Evolutionary conservation across 2,797 vertebrate species (phyloP), one percentile per base, ranked within the genome.

Genomic region (Luscinia megarhynchos): DNA sequence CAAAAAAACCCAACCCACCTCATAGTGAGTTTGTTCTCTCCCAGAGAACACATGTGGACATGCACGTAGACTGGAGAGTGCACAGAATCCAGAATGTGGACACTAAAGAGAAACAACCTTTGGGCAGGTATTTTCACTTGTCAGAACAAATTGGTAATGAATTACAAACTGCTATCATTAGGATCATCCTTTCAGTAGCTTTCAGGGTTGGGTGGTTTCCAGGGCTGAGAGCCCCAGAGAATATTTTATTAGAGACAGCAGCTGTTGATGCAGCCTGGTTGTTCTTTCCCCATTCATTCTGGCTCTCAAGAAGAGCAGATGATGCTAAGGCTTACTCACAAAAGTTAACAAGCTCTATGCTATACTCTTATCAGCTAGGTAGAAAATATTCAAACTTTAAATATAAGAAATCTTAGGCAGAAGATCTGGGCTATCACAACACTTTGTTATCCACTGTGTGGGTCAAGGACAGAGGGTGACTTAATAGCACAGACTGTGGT

Each of bases 71-170:
- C 79, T 14, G 20, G 43, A 79, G n/a, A 58, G 15, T 30, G 15
- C 74, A 84, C 8, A 46, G 24, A 72, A 61, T 40, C 15, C 13
- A 15, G 21, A 91, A 55, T 8, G 3, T 29, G 12, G 27, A 32
- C 12, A 50, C n/a, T 83, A 80, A 75, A 34, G 12, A 86, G 24
- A 80, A 93, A 78, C 24, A 88, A 87, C 12, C 22, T 91, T 81
- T 72, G 48, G 62, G 38, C 48, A 68, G 62, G 50, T 94, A 75
- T 88, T 91, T 85, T 85, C 54, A 68, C 40, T 84, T 93, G 69
- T 66, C 67, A 75, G 51, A 93, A 84, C 59, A 92, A 80, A 94
- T 4, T 64, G 62, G 20, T 86, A 90, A 86, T n/a, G 36, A 93
- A 81, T 74, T 91, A 93, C 41, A 85, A 81, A 53, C 4, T 2